phyloP scores from a whole-genome alignment of 2,113 vertebrate genomes.

The Gobiocypris rarus region DNA sequence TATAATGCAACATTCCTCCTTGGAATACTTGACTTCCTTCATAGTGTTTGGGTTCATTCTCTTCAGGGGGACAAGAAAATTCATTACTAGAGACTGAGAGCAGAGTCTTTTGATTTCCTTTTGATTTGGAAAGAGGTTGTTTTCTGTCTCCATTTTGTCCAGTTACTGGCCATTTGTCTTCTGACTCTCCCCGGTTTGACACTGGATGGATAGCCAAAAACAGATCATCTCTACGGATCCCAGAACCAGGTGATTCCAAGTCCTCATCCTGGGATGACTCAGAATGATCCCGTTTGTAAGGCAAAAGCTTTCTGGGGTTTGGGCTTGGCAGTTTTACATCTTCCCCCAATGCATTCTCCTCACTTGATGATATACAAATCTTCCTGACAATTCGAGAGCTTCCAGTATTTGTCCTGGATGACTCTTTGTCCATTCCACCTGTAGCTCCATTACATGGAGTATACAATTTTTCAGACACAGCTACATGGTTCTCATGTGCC shows the following conservation, averaged over 20 bases:
- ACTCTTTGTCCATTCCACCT: slow-evolving; percentile 51
- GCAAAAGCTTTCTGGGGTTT: slow-evolving; percentile 52
- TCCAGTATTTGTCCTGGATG: slow-evolving; percentile 56
- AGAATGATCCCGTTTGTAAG: slow-evolving; percentile 55
- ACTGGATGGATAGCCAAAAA: slow-evolving; percentile 68
- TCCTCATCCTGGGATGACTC: slow-evolving; percentile 75
- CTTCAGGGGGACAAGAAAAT: slow-evolving; percentile 66
- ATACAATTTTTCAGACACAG: slow-evolving; percentile 67
- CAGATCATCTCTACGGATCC: slow-evolving; percentile 66
- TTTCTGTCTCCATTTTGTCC: slow-evolving; percentile 54
- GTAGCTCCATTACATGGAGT: slow-evolving; percentile 54
- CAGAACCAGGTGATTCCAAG: slow-evolving; percentile 66
- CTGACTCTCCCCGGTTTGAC: slow-evolving; percentile 72
- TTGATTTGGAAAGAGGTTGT: slow-evolving; percentile 19
- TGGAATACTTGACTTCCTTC: slow-evolving; percentile 7
- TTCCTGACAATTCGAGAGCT: slow-evolving; percentile 68
- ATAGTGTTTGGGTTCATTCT: slow-evolving; percentile 18
- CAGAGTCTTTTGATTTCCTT: slow-evolving; percentile 61
- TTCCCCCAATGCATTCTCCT: slow-evolving; percentile 63
- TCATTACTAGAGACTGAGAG: slow-evolving; percentile 66
- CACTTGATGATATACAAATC: slow-evolving; percentile 68
- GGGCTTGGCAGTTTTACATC: slow-evolving; percentile 56
- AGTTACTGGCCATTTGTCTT: slow-evolving; percentile 64
- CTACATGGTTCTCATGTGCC: slow-evolving; percentile 62
- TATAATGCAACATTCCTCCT: slow-evolving; percentile 42